These are phyloP conservation scores for Panthera uncia DNA, from an alignment of 2,113 vertebrate species.

Conservation along the genomic window DNA sequence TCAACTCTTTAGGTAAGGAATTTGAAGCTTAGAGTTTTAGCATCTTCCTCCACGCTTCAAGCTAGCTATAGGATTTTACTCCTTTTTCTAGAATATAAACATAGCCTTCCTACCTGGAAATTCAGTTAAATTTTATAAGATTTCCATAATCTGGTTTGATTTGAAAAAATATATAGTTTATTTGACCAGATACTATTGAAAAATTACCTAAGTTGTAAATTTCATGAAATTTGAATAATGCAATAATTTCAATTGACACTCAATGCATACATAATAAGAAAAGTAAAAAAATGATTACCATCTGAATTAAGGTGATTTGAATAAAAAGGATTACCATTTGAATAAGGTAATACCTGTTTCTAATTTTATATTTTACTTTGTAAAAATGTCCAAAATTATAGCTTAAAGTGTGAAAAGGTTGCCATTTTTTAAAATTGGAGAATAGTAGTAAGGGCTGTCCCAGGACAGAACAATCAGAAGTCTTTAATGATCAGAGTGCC, in stretches of 20 bases:
- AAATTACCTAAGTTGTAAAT: not conserved
- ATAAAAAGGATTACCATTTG: not conserved
- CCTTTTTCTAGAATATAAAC: not conserved
- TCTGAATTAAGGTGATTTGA: conserved; percentile 11
- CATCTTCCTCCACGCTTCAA: not conserved
- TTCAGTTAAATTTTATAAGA: not conserved
- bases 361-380: not conserved
- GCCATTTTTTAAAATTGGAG: not conserved
- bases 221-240: not conserved
- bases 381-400: not conserved
- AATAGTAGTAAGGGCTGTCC: not conserved
- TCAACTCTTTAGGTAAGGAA: not conserved
- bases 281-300: not conserved
- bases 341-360: not conserved
- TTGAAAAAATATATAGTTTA: not conserved
- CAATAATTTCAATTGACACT: not conserved
- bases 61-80: not conserved
- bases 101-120: not conserved
- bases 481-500: not conserved
- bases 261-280: not conserved
- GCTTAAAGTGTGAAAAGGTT: not conserved
- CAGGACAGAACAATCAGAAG: not conserved
- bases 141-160: not conserved
- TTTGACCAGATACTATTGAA: not conserved
- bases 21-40: not conserved